Evolutionary conservation across 2,113 vertebrate genomes (phyloP).

Genomic region (Antechinus stuartii): DNA sequence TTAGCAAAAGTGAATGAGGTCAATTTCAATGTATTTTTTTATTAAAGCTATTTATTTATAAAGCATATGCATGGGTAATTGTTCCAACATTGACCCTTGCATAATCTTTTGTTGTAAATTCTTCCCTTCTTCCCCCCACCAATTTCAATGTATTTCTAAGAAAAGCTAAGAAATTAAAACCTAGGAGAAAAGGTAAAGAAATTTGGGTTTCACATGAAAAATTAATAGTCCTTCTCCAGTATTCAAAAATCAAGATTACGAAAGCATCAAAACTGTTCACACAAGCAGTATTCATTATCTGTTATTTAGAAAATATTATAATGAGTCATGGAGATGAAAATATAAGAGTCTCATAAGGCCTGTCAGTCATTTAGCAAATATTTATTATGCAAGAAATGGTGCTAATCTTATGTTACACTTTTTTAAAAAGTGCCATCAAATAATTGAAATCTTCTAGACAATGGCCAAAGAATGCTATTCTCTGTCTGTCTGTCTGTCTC

Average conservation of each 20-base stretch:
- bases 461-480: not conserved
- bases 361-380: not conserved
- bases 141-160: not conserved
- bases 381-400: not conserved
- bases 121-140: no score
- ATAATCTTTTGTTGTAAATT: no score
- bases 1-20: not conserved
- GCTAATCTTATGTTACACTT: not conserved
- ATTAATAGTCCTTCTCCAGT: not conserved
- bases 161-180: not conserved
- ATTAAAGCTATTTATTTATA: no score
- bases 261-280: not conserved
- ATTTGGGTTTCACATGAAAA: not conserved
- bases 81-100: no score
- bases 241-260: not conserved
- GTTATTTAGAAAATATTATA: not conserved
- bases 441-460: not conserved
- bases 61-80: no score
- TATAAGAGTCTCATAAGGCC: not conserved
- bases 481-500: not conserved
- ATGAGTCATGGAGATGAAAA: not conserved
- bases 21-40: not conserved
- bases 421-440: not conserved
- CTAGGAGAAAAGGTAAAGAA: not conserved
- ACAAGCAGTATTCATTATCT: not conserved